Percentiles rank a stretch among this genome's conserved stretches.
These are phyloP conservation scores for Tympanoctomys barrerae DNA, from an alignment of 2,797 vertebrate genomes.

Conservation along the genomic window DNA sequence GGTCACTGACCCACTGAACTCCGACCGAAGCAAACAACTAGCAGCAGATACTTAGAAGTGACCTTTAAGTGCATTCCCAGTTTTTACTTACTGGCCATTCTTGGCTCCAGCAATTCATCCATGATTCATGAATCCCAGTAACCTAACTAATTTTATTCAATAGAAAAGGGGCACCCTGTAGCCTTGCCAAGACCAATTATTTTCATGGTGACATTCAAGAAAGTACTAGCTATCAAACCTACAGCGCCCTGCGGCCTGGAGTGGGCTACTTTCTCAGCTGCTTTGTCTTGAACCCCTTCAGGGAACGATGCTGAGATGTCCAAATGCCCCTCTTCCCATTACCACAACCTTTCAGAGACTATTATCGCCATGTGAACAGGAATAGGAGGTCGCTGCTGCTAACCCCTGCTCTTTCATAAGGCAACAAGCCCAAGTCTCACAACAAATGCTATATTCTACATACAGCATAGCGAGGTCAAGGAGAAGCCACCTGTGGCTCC, in stretches of 20 bases:
- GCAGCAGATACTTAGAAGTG: slow-evolving; percentile 26
- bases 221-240: slow-evolving; percentile 33
- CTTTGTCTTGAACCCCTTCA: slow-evolving; percentile 7
- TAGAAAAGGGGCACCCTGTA: slow-evolving; percentile 63
- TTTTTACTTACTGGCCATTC: slow-evolving; percentile 55
- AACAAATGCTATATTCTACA: not conserved
- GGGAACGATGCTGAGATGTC: slow-evolving; percentile 13
- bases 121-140: slow-evolving; percentile 47
- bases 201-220: slow-evolving; percentile 66
- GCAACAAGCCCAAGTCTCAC: not conserved
- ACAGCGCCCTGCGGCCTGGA: slow-evolving; percentile 6
- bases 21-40: not conserved
- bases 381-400: not conserved
- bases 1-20: slow-evolving; percentile 30
- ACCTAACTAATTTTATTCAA: slow-evolving; percentile 76
- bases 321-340: not conserved
- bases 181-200: slow-evolving; percentile 80
- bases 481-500: not conserved
- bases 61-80: not conserved
- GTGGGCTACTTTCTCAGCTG: not conserved
- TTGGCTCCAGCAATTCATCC: slow-evolving; percentile 50
- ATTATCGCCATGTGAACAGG: not conserved
- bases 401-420: not conserved
- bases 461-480: not conserved
- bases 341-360: not conserved